phyloP scores from a whole-genome alignment of 2,113 vertebrate species.

The Halcyon senegalensis region DNA sequence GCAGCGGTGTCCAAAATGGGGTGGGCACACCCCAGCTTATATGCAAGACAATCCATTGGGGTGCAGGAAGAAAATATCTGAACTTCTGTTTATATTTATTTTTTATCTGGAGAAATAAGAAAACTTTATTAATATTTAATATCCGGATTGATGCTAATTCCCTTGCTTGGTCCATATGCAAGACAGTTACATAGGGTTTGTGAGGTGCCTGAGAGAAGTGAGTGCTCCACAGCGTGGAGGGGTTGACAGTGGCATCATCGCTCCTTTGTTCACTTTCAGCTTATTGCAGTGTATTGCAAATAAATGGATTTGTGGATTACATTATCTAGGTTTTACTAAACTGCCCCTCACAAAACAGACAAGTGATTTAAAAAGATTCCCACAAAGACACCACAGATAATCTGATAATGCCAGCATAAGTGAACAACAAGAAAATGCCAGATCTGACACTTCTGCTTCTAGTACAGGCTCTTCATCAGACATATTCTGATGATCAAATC shows the following conservation, averaged over 20 bases:
- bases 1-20: not conserved
- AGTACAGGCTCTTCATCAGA: not conserved
- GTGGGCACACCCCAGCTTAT: not conserved
- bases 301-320: not conserved
- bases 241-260: not conserved
- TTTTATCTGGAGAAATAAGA: not conserved
- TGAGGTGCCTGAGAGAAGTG: not conserved
- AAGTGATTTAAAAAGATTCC: not conserved
- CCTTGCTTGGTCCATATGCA: not conserved
- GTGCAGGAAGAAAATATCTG: not conserved
- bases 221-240: accelerated
- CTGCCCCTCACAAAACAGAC: not conserved
- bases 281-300: not conserved
- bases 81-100: not conserved
- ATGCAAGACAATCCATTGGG: not conserved
- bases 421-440: not conserved
- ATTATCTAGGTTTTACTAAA: not conserved
- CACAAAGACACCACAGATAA: not conserved
- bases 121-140: not conserved
- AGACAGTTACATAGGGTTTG: not conserved
- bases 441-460: not conserved
- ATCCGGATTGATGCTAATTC: not conserved
- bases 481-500: not conserved
- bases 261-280: not conserved
- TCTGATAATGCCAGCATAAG: not conserved